Evolutionary conservation across 2,797 vertebrate genomes (phyloP).

Genomic region (Sebastes taczanowskii): DNA sequence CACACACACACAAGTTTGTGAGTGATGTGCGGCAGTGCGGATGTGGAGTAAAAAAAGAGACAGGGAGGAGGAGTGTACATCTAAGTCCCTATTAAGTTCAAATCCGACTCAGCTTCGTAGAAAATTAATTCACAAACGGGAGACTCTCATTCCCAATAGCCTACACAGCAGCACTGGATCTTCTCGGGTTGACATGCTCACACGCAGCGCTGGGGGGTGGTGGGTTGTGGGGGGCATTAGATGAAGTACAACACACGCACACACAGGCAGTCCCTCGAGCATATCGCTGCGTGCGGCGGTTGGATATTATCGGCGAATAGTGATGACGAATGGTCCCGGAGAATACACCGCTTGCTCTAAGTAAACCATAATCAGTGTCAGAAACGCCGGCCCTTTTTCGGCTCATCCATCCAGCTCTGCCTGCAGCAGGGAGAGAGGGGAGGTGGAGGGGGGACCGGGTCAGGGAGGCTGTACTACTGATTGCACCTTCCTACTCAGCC

Average conservation of each 20-base stretch:
- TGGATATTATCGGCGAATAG: slow-evolving; percentile 52
- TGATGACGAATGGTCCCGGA: slow-evolving; percentile 65
- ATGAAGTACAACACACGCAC: slow-evolving; percentile 37
- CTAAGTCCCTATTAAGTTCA: slow-evolving; percentile 58
- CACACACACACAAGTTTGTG: slow-evolving; percentile 16
- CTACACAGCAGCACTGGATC: slow-evolving; percentile 23
- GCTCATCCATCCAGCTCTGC: slow-evolving; percentile 29
- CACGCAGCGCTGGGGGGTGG: background rate
- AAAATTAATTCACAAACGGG: slow-evolving; percentile 58
- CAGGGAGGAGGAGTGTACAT: slow-evolving; percentile 38
- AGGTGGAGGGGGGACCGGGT: no score
- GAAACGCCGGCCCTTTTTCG: slow-evolving; percentile 36
- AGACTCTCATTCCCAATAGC: slow-evolving; percentile 21
- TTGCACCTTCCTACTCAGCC: background rate
- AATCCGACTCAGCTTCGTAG: slow-evolving; percentile 56
- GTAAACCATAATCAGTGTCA: slow-evolving; percentile 77
- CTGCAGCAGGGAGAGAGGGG: background rate
- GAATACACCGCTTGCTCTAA: slow-evolving; percentile 63
- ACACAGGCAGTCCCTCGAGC: slow-evolving; percentile 24
- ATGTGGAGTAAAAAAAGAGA: slow-evolving; percentile 55
- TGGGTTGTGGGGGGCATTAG: background rate
- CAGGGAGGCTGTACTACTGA: background rate
- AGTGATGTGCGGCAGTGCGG: slow-evolving; percentile 39
- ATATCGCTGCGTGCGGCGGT: slow-evolving; percentile 57
- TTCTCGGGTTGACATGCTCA: slow-evolving; percentile 10